Evolutionary conservation across 2,797 vertebrate genomes (phyloP).

Genomic region (Labeo calbasu): DNA sequence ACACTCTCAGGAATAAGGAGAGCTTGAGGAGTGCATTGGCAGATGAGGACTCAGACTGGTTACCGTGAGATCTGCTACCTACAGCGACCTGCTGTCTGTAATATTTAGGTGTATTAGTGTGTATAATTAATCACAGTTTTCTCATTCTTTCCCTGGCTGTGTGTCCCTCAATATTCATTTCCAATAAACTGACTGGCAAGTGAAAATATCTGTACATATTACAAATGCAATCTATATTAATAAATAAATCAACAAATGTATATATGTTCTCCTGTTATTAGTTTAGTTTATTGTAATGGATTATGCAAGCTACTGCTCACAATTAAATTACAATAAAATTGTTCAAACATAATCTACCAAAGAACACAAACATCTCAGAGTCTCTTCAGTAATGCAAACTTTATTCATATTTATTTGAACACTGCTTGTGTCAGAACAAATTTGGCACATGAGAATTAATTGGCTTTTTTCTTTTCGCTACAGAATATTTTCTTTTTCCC

Average conservation of each 20-base stretch:
- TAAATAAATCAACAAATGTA: slow-evolving; percentile 76
- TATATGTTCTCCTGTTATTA: slow-evolving; percentile 51
- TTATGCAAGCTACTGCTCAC: slow-evolving; percentile 10
- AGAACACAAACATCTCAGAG: slow-evolving; percentile 43
- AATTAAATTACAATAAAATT: slow-evolving; percentile 10
- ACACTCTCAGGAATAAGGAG: slow-evolving; percentile 77
- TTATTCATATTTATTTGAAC: slow-evolving; percentile 77
- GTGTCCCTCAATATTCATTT: slow-evolving; percentile 54
- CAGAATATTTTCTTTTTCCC: slow-evolving; percentile 53
- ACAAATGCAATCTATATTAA: slow-evolving; percentile 75
- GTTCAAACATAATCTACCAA: slow-evolving; percentile 16
- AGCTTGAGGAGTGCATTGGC: slow-evolving; percentile 63
- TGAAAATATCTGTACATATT: slow-evolving; percentile 68
- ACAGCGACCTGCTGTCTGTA: slow-evolving; percentile 6
- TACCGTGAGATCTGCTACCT: slow-evolving; percentile 70
- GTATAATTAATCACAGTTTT: slow-evolving; percentile 31
- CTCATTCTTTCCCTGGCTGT: slow-evolving; percentile 55
- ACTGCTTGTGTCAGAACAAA: slow-evolving; percentile 70
- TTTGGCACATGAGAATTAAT: slow-evolving; percentile 77
- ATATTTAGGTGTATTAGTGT: slow-evolving; percentile 21
- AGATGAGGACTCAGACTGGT: slow-evolving; percentile 71
- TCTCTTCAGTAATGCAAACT: slow-evolving; percentile 70
- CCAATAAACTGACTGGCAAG: slow-evolving; percentile 49
- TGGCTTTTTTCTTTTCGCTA: slow-evolving; percentile 70
- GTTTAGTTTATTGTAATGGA: background rate